A percentile compares a stretch with the other conserved stretches of the same genome.
These are phyloP conservation scores for Pachycephala philippinensis DNA, from an alignment of 2,113 vertebrate genomes.

Conservation along the genomic window DNA sequence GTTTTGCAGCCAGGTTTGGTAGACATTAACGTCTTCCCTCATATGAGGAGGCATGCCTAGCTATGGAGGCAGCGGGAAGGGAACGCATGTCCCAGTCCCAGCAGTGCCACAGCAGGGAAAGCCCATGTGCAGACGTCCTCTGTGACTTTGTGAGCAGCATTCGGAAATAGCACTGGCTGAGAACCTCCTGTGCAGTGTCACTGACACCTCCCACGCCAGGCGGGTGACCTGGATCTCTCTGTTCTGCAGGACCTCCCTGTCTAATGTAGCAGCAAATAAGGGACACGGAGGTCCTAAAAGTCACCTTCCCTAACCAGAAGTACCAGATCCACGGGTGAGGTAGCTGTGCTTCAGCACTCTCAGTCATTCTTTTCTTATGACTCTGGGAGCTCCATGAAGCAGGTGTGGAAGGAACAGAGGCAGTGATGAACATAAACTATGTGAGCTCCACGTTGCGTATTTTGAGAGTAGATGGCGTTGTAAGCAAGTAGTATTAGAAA, in stretches of 20 bases:
- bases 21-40: background rate
- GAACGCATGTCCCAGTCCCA: rapidly evolving
- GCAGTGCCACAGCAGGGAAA: background rate
- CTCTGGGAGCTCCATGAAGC: background rate
- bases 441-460: background rate
- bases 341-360: background rate
- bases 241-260: background rate
- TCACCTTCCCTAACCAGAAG: background rate
- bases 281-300: background rate
- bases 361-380: background rate
- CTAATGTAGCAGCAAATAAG: background rate
- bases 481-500: background rate
- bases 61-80: background rate
- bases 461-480: background rate
- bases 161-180: constrained; percentile 15
- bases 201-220: background rate
- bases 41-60: background rate
- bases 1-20: background rate
- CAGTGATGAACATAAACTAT: background rate
- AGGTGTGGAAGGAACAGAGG: background rate
- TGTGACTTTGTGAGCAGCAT: background rate
- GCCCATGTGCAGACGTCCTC: background rate
- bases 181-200: background rate
- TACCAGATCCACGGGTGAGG: rapidly evolving
- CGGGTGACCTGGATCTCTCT: constrained; percentile 13